Conservation (phyloP, 2,888 invertebrate species). For the Sesia apiformis region DNA sequence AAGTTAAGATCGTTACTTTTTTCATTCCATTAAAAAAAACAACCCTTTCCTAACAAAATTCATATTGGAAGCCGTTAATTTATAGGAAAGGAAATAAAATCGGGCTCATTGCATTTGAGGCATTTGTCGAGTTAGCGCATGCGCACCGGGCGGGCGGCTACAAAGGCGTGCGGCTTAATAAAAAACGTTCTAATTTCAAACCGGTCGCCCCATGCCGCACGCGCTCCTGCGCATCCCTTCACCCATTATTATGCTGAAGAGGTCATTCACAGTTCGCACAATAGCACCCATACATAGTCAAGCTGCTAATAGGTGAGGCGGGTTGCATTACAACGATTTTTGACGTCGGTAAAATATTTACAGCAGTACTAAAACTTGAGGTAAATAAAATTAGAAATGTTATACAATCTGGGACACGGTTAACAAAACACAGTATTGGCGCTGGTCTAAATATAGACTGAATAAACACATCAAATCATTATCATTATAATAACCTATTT, state of each 20-base stretch:
- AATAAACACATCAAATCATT: too few relatives aligned
- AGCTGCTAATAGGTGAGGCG: conserved; percentile 50
- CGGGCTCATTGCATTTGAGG: conserved; percentile 69
- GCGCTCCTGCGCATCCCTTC: conserved; percentile 72
- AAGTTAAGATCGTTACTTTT: too few relatives aligned
- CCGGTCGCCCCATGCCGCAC: conserved; percentile 67
- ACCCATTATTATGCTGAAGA: conserved; percentile 69
- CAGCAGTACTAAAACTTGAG: background rate
- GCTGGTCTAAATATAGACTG: too few relatives aligned
- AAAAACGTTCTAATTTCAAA: conserved; percentile 73
- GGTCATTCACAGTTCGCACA: conserved; percentile 74
- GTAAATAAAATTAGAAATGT: too few relatives aligned
- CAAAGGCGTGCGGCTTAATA: conserved; percentile 46
- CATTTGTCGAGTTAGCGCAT: conserved; percentile 73
- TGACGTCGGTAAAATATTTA: background rate
- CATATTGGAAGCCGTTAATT: conserved; percentile 47
- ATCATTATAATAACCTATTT: too few relatives aligned
- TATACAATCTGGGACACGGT: too few relatives aligned
- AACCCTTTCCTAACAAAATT: conserved; percentile 1
- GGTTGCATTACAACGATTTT: conserved; percentile 15
- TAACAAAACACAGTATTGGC: too few relatives aligned
- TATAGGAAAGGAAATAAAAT: conserved; percentile 60
- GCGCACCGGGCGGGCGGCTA: conserved; percentile 57
- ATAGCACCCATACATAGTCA: conserved; percentile 49
- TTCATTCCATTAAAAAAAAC: too few relatives aligned